Evolutionary conservation across 2,888 invertebrate genomes (phyloP), one percentile per base, ranked within the genome.

Genomic region (Andrena bicolor): DNA sequence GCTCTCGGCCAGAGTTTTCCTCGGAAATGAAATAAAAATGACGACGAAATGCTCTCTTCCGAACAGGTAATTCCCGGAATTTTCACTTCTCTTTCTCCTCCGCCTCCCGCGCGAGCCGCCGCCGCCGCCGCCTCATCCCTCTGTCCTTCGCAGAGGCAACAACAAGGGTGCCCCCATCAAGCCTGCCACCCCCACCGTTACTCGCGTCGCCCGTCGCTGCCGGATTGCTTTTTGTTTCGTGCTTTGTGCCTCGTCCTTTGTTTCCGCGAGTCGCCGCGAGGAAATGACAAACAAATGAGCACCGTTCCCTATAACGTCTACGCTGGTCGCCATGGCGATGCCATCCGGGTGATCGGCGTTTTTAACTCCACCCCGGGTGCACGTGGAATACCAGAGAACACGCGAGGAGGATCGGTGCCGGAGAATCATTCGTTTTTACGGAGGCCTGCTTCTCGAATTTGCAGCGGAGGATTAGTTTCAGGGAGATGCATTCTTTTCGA

Each of bases 231-330:
- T 92, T 92, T 90, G 90, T 91, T 91, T 90, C 87, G 88, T 77
- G 83, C 86, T 86, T 85, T 80, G 87, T 79, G 77, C 86, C 76
- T 85, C 85, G 86, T 87, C 89, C 91, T 91, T 91, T 92, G 90
- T 92, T 92, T 91, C 89, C 88, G 88, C 87, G 90, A 90, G 85
- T 89, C 91, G 90, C 90, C 90, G 90, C 90, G 91, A 93, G 93
- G 93, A 93, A 92, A 93, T 93, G 93, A 93, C 92, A 93, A 93
- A 93, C 93, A 93, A 93, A 93, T 92, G 93, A 93, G 92, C 91
- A 87, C 83, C 86, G 87, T 85, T 81, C 87, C 86, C 76, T 83
- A 80, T 78, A 86, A 86, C 84, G 84, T 86, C 89, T 79, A 64
- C 80, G 76, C 61, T 77, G 83, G 88, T 88, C 86, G 87, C 84